Base-by-base conservation (phyloP, 2,797 vertebrate species). In the Rhinella marina region DNA sequence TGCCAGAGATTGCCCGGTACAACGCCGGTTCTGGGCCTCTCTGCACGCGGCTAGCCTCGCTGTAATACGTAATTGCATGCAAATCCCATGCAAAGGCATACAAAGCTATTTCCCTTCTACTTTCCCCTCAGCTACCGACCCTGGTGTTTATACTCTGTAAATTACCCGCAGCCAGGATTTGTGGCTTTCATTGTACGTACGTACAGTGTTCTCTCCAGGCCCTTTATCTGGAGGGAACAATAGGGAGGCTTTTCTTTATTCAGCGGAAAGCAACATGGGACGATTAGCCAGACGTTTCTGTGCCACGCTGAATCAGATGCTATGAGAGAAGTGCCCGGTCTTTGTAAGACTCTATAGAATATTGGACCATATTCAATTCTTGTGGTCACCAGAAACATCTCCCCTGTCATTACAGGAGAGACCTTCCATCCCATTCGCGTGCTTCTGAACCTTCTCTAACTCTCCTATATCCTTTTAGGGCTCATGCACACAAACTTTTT, bases 61-160 rank as follows among this genome's bases (percentile, higher is more conserved):
- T 29, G 8, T 9, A 8, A 23, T 13, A 76, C 23, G 6, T 56
- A 80, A 80, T 23, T 32, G 54, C 25, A 80, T 80, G 56, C 54
- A 80, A 59, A 59, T 79, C 25, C 77, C 25, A 79, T 57, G 52
- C 25, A 27, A 79, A 79, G 59, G n/a, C 29, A 32, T 29, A 57
- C 77, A 57, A 57, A 59, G 7, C 76, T 13, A 23, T 77, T 54
- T 76, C 21, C 10, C 41, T 23, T 52, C 2, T 23, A 50, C 21
- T 52, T 59, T 59, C 32, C 21, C 19, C 19, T 48, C 72, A 17
- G 27, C 27, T 14, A 16, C 5, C 8, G 10, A 5, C 9, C 68
- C 27, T 32, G 27, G 68, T 32, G 25, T 12, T 6, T 48, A 7
- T 14, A 21, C 5, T 10, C 32, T n/a, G 1, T 41, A 48, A 73